Conservation (phyloP, 2,888 invertebrate genomes). For the Trichopoda pennipes region DNA sequence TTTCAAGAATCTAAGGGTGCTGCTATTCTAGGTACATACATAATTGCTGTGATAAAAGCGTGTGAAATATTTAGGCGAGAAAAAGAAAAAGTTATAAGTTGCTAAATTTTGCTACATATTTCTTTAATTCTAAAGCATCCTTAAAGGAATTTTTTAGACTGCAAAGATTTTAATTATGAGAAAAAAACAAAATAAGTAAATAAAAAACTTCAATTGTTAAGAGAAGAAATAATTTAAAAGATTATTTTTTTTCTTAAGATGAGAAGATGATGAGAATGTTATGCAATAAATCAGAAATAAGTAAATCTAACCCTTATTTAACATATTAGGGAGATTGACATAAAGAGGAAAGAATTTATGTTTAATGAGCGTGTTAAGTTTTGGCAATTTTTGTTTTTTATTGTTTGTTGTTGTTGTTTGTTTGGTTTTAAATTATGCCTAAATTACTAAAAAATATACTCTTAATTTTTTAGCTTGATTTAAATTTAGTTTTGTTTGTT, state of each 20-base stretch:
- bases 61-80: constrained; percentile 45
- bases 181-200: too few species aligned
- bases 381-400: too few species aligned
- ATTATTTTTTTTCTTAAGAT: not conserved
- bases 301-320: constrained; percentile 34
- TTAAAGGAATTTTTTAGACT: constrained; percentile 6
- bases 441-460: too few species aligned
- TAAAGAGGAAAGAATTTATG: not conserved
- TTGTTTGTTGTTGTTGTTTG: too few species aligned
- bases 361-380: too few species aligned
- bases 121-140: constrained; percentile 1
- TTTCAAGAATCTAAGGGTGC: constrained; percentile 34
- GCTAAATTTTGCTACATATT: constrained; percentile 3
- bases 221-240: not conserved
- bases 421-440: too few species aligned
- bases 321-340: not conserved
- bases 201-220: not conserved
- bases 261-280: not conserved
- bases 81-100: constrained; percentile 1
- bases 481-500: too few species aligned
- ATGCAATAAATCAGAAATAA: constrained; percentile 3
- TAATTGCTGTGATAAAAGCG: constrained; percentile 22
- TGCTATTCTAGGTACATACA: not conserved
- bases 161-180: constrained; percentile 13
- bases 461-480: too few species aligned